A percentile compares a stretch with the other conserved stretches of the same genome.
Evolutionary conservation across 2,113 vertebrate genomes (phyloP).

Genomic region (Silurus glanis): DNA sequence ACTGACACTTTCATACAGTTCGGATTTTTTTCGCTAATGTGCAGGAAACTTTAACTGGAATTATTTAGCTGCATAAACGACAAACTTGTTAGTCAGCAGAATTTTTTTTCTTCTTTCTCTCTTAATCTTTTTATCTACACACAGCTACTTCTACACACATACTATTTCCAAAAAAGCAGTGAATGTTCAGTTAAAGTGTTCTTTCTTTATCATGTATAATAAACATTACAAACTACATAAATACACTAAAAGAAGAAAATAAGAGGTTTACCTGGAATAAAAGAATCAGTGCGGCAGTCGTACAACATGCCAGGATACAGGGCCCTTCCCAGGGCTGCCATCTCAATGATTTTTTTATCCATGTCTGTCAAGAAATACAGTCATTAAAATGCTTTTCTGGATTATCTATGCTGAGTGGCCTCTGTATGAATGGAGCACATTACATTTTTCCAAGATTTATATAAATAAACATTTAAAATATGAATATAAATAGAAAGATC

Average conservation of each 20-base stretch:
- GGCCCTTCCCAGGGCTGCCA: constrained; percentile 22
- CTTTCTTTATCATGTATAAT: not conserved
- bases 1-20: not conserved
- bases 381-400: not conserved
- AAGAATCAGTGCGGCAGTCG: constrained; percentile 13
- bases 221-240: not conserved
- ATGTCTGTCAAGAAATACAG: not conserved
- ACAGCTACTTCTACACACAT: not conserved
- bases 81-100: not conserved
- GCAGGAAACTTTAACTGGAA: not conserved
- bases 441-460: not conserved
- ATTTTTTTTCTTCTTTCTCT: not conserved
- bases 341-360: constrained; percentile 8
- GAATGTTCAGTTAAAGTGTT: not conserved
- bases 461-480: not conserved
- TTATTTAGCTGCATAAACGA: not conserved
- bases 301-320: constrained; percentile 31
- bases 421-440: not conserved
- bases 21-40: not conserved
- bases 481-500: not conserved
- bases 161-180: too few species aligned
- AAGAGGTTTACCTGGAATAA: constrained; percentile 11
- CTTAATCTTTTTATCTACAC: not conserved
- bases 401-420: not conserved
- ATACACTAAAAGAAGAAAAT: not conserved